Conservation (phyloP, 2,113 vertebrate species). For the Nibea coibor region DNA sequence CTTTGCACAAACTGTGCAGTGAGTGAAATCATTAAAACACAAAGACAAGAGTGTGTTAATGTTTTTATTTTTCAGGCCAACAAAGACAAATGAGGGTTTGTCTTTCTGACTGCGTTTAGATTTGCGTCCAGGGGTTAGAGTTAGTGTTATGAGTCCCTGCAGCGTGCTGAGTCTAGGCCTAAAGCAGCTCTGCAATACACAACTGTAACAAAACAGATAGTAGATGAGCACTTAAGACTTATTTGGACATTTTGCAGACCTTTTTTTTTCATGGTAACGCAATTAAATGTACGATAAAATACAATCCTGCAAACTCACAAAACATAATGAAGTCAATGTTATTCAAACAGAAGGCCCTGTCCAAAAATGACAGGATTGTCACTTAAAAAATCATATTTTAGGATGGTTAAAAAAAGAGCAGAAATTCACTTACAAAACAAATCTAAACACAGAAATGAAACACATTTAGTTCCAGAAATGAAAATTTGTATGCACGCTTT, state of each 20-base stretch:
- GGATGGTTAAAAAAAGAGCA: too few species aligned
- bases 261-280: neutral
- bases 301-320: neutral
- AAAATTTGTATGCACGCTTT: too few species aligned
- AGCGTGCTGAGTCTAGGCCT: conserved; percentile 3
- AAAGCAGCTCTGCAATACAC: neutral
- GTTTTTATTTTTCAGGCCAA: neutral
- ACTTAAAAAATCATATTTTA: too few species aligned
- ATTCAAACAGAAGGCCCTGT: too few species aligned
- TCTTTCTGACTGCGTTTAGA: neutral
- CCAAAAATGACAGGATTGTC: too few species aligned
- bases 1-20: conserved; percentile 26
- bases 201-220: conserved; percentile 14
- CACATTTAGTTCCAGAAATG: too few species aligned
- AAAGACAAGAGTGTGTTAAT: neutral
- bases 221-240: conserved; percentile 7
- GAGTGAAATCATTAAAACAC: conserved; percentile 13
- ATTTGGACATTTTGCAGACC: neutral
- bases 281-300: neutral
- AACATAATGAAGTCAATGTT: too few species aligned
- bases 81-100: conserved; percentile 7
- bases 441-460: too few species aligned
- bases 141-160: conserved; percentile 34
- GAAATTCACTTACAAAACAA: too few species aligned
- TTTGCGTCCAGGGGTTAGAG: conserved; percentile 22